Evolutionary conservation across 2,113 vertebrate species (phyloP).

Genomic region (Cisticola juncidis): DNA sequence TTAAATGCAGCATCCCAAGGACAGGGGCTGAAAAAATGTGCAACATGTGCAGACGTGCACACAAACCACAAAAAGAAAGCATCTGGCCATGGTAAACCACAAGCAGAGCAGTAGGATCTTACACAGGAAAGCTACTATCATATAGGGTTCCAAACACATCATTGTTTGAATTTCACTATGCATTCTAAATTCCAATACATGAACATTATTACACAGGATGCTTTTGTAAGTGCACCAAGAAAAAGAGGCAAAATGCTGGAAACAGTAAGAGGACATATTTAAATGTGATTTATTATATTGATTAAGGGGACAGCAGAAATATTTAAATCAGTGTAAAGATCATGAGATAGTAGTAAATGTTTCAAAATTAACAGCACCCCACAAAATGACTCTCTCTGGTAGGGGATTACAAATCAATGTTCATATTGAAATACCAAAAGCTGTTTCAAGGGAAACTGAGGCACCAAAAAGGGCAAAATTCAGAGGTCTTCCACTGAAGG

Average conservation of each 20-base stretch:
- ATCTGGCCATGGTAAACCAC: background rate
- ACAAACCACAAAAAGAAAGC: background rate
- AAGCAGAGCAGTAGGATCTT: background rate
- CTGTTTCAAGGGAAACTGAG: background rate
- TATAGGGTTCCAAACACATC: background rate
- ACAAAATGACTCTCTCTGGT: background rate
- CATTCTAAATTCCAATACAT: background rate
- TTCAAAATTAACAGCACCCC: background rate
- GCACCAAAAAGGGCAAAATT: background rate
- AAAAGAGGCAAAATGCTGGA: background rate
- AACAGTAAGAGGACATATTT: background rate
- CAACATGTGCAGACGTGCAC: fast-evolving
- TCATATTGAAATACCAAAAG: background rate
- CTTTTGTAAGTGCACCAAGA: background rate
- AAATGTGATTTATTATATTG: background rate
- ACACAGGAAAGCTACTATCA: background rate
- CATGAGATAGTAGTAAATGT: background rate
- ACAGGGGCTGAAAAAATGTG: background rate
- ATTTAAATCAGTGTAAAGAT: background rate
- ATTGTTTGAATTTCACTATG: background rate
- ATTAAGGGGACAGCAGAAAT: background rate
- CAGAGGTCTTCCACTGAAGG: background rate
- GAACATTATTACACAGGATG: background rate
- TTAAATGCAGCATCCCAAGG: background rate
- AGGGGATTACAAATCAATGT: background rate